Evolutionary conservation across 2,797 vertebrate genomes (phyloP), one percentile per base, ranked within the genome.

Genomic region (Platyrinchus mystaceus): DNA sequence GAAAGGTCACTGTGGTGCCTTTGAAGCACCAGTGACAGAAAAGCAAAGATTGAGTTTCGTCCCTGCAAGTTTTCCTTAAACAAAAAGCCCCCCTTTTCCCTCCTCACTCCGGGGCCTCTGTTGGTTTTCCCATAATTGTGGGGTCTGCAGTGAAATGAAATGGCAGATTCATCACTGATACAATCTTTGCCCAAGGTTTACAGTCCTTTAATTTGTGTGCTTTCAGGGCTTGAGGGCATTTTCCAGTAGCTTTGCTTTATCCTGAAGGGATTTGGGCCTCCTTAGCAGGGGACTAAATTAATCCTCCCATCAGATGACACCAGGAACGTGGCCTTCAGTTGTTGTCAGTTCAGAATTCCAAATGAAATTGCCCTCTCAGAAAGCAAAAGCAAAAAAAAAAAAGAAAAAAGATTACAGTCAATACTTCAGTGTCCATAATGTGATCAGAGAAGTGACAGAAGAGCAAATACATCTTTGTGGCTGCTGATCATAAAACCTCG

Each of bases 21-120:
- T 78, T 73, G 93, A 96, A 95, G 82, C 77, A 56, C 85, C 81
- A 73, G 70, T 97, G 98, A 98, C 97, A 97, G 97, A 97, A 97
- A 95, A 94, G 96, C 94, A 87, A 90, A 96, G 83, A 86, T 70
- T 94, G 79, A 96, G 70, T 86, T 89, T 83, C 90, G 77, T 59
- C 90, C 83, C 87, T 88, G 59, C 84, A 96, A 97, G 94, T 97
- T 97, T 89, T 86, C 77, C 89, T 84, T 77, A 47, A 87, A 96
- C 95, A 94, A 95, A 96, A 47, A 93, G 89, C 94, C 64, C 76
- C 58, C 32, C 63, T 39, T 50, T 75, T 75, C 89, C 80, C 86
- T 89, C 53, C 78, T 90, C 93, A 86, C 95, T 69, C 39, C 10
- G 84, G 84, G 83, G 92, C 46, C 55, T 68, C 49, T 90, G 78